Evolutionary conservation across 2,888 invertebrate species (phyloP).

Genomic region (Choristoneura rosaceana): DNA sequence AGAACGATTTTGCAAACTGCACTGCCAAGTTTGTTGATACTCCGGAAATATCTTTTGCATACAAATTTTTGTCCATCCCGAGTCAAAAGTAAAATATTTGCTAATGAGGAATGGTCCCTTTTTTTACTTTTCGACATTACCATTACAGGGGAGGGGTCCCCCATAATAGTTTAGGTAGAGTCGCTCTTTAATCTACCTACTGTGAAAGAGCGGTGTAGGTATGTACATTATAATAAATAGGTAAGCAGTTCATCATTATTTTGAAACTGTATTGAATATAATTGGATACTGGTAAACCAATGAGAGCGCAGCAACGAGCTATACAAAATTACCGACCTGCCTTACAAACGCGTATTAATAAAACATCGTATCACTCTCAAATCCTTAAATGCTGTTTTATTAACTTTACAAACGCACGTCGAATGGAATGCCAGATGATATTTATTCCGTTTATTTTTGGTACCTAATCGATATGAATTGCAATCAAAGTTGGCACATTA

Average conservation of each 20-base stretch:
- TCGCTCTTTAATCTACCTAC: background rate
- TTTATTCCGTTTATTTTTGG: slow-evolving; percentile 56
- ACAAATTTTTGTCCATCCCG: too few relatives aligned
- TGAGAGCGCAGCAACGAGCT: slow-evolving; percentile 5
- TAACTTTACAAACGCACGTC: slow-evolving; percentile 56
- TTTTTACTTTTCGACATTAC: too few relatives aligned
- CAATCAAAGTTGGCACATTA: slow-evolving; percentile 74
- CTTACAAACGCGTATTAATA: background rate
- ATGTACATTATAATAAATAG: background rate
- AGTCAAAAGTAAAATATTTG: too few relatives aligned
- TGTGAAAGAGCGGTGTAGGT: background rate
- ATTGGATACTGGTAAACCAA: background rate
- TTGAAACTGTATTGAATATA: background rate
- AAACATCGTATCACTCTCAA: background rate
- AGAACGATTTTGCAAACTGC: too few relatives aligned
- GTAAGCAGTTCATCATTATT: background rate
- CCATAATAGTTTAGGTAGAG: background rate
- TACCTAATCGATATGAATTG: slow-evolving; percentile 64
- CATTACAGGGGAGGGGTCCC: too few relatives aligned
- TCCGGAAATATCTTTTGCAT: too few relatives aligned
- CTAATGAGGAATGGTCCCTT: too few relatives aligned
- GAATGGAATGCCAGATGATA: slow-evolving; percentile 53
- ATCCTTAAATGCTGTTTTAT: slow-evolving; percentile 17
- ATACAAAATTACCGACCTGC: background rate
- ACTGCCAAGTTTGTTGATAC: too few relatives aligned